Base-by-base conservation (phyloP, 2,113 vertebrate genomes). In the Empidonax alnorum region DNA sequence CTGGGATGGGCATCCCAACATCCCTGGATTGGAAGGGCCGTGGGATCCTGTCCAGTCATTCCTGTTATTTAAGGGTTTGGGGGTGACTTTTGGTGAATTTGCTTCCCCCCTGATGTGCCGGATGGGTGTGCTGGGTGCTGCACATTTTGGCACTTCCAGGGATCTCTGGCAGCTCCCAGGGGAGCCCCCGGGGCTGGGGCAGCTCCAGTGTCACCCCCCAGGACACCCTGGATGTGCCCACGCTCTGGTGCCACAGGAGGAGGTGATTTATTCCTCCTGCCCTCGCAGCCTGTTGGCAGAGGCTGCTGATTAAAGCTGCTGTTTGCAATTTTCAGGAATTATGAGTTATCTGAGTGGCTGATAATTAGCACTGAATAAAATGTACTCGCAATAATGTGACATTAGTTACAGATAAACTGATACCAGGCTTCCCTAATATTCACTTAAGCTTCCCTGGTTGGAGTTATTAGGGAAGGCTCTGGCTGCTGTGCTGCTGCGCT, bases 311-410 rank as follows among this genome's bases (percentile, higher is more conserved):
- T 90, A 72, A 63, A 91, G 93, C 87, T 23, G 46, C 90, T 93
- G 62, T 68, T 44, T 12, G 76, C 82, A 59, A 6, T 97, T 87
- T 28, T 7, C 69, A 42, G 47, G 68, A 66, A 25, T 63, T 62
- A 78, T 10, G 79, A 83, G 66, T 80, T 91, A 67, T 74, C 72
- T 35, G 79, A 91, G 78, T 28, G 39, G 53, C 91, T 85, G 94
- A 35, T 66, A 87, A 96, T 94, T 87, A 86, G 87, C 89, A 84
- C 84, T 7, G 85, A 97, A 94, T 94, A 86, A 95, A 97, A 83
- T 62, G 28, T 80, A 69, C 79, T 83, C 11, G 59, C 74, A 71
- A 23, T 55, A 46, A 41, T 74, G 87, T 89, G 65, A 31, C 55
- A 80, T 95, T 73, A 84, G 89, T 84, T 92, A 84, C 86, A 82